Conservation (phyloP, 2,888 invertebrate species). For the Leptinotarsa rubiginosa region DNA sequence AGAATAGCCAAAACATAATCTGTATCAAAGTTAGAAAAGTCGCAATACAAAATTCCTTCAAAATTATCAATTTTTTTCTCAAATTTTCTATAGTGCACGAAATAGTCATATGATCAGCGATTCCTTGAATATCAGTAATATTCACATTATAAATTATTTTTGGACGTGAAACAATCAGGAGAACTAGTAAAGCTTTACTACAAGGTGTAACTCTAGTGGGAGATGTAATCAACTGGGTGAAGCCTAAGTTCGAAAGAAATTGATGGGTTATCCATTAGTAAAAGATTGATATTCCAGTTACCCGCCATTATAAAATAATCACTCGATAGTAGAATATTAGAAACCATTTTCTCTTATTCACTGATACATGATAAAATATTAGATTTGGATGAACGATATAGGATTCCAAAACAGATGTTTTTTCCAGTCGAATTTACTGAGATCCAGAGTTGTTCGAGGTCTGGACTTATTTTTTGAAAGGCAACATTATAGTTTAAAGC, state of each 20-base stretch:
- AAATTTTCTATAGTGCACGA: neutral
- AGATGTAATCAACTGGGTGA: neutral
- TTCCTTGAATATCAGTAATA: neutral
- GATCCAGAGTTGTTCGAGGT: constrained; percentile 5
- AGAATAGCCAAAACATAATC: neutral
- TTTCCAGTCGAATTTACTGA: neutral
- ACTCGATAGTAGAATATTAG: neutral
- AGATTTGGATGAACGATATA: neutral
- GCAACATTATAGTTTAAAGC: neutral
- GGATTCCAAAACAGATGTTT: neutral
- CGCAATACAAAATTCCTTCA: neutral
- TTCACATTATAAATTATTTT: neutral
- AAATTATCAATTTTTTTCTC: neutral
- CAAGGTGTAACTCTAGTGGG: neutral
- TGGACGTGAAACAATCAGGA: neutral
- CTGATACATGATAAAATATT: neutral
- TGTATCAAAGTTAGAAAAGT: neutral
- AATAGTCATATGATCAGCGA: neutral
- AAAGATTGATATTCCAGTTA: neutral
- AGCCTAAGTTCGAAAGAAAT: neutral
- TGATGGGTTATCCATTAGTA: neutral
- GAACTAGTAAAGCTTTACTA: neutral
- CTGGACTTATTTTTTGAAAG: neutral
- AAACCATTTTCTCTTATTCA: neutral
- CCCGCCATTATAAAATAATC: neutral